Conservation (phyloP, 2,113 vertebrate genomes). For the Ifrita kowaldi region DNA sequence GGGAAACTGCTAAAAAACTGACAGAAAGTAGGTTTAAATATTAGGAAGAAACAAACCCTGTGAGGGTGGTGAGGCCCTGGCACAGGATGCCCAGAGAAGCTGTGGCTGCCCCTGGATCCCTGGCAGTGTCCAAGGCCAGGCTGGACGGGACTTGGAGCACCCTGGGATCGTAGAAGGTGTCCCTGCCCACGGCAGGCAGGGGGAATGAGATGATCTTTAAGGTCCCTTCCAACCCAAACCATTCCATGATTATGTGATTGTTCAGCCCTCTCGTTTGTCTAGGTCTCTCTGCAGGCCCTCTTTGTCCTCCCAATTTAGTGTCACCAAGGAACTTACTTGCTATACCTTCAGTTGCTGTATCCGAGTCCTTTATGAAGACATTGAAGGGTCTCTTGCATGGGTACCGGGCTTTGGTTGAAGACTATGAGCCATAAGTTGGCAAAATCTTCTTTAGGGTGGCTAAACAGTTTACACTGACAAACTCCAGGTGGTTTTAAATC, state of each 20-base stretch:
- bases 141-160: accelerated
- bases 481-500: background rate
- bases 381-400: background rate
- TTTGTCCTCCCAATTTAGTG: background rate
- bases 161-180: background rate
- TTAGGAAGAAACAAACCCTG: background rate
- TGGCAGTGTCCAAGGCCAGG: background rate
- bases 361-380: background rate
- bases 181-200: no score
- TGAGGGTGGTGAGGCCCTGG: accelerated
- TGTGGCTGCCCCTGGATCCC: background rate
- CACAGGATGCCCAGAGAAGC: background rate
- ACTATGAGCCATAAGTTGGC: background rate
- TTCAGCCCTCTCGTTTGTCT: background rate
- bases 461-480: background rate
- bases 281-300: background rate
- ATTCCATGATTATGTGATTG: background rate
- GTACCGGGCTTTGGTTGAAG: background rate
- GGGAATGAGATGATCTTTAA: background rate
- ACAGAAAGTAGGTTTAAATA: background rate
- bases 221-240: background rate
- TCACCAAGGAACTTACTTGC: background rate
- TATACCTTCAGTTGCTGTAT: background rate
- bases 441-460: background rate
- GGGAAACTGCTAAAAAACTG: background rate